Percentiles rank a stretch among this genome's conserved stretches.
phyloP scores from a whole-genome alignment of 2,797 vertebrate genomes.

The Galago senegalensis region DNA sequence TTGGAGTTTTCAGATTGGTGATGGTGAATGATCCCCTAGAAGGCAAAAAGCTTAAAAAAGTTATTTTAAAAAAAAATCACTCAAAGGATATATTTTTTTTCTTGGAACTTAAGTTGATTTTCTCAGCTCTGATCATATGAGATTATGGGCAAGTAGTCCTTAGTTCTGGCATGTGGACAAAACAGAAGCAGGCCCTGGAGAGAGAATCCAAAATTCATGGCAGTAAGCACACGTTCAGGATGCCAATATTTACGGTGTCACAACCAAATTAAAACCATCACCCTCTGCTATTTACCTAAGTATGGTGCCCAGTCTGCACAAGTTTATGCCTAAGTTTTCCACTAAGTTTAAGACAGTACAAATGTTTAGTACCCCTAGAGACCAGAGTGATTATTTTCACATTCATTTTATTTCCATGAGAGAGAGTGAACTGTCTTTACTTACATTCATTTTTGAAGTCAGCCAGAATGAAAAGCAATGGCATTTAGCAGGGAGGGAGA shows the following conservation, averaged over 20 bases:
- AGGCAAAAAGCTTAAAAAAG: slow-evolving; percentile 57
- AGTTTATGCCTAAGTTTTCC: slow-evolving; percentile 35
- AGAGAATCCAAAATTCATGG: slow-evolving; percentile 77
- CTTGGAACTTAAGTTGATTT: slow-evolving; percentile 72
- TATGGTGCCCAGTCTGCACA: slow-evolving; percentile 29
- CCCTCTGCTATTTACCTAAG: slow-evolving; percentile 76
- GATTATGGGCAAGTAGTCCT: slow-evolving; percentile 65
- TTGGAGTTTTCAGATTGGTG: slow-evolving; percentile 48
- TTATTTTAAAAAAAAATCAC: slow-evolving; percentile 32
- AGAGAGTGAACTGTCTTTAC: slow-evolving; percentile 30
- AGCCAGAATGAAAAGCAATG: not conserved
- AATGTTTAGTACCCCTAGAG: not conserved
- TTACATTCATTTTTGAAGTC: not conserved
- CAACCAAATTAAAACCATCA: slow-evolving; percentile 79
- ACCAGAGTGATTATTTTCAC: slow-evolving; percentile 34
- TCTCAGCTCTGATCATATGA: slow-evolving; percentile 71
- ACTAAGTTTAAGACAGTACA: slow-evolving; percentile 6
- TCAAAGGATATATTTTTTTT: slow-evolving; percentile 19
- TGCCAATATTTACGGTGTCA: slow-evolving; percentile 79
- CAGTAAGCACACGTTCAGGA: slow-evolving; percentile 77
- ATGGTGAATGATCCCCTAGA: slow-evolving; percentile 37
- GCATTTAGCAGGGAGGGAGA: not conserved
- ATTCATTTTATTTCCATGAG: not conserved
- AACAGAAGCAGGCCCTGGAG: slow-evolving; percentile 86
- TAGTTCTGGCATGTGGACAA: slow-evolving; percentile 82